Evolutionary conservation across 2,888 invertebrate species (phyloP).

Genomic region (Orchesella flavescens): DNA sequence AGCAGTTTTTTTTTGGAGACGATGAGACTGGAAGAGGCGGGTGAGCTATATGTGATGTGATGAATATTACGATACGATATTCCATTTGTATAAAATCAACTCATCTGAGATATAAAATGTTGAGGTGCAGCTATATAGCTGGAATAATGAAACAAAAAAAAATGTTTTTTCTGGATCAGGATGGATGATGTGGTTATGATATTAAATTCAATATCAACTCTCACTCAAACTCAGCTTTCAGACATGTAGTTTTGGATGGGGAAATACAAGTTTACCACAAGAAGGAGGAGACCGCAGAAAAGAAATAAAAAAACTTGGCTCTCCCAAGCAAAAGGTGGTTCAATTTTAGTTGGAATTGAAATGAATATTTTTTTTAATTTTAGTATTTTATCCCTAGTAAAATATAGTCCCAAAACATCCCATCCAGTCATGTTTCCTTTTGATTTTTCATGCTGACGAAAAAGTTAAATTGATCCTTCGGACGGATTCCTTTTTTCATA

Average conservation of each 20-base stretch:
- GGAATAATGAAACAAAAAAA: no score
- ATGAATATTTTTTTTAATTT: no score
- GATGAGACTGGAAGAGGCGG: conserved; percentile 29
- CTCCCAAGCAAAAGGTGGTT: no score
- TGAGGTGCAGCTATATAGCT: no score
- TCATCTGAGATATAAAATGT: no score
- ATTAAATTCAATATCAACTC: conserved; percentile 9
- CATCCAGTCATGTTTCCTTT: conserved; percentile 8
- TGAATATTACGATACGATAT: no score
- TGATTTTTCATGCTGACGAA: conserved; percentile 1
- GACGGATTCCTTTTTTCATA: no score
- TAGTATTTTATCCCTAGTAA: no score
- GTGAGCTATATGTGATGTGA: background rate
- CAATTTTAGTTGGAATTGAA: no score
- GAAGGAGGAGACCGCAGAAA: conserved; percentile 9
- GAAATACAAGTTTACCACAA: background rate
- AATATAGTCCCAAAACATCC: background rate
- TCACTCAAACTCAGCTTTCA: background rate
- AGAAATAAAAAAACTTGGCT: background rate
- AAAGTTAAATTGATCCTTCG: background rate
- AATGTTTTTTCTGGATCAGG: no score
- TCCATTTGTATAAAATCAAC: no score
- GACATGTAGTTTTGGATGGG: background rate
- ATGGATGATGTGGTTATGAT: background rate
- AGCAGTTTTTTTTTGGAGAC: conserved; percentile 30